Evolutionary conservation across 2,797 vertebrate species (phyloP).

Genomic region (Acipenser oxyrinchus): DNA sequence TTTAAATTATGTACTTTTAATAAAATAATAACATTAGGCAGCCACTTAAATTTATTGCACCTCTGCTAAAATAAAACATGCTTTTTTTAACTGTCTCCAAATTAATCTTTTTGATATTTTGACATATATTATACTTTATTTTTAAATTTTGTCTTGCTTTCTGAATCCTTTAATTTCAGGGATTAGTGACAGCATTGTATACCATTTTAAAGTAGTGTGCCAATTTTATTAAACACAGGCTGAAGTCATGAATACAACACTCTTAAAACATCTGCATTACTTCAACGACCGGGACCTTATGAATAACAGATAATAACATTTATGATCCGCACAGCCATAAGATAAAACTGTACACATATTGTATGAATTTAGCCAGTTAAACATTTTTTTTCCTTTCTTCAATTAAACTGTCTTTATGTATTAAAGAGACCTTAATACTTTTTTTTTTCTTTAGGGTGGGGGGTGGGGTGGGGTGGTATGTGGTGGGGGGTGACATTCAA

Average conservation of each 20-base stretch:
- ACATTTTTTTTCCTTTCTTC: neutral
- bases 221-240: constrained; percentile 12
- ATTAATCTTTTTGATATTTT: too few relatives aligned
- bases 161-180: too few relatives aligned
- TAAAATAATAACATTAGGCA: too few relatives aligned
- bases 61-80: too few relatives aligned
- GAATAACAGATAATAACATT: constrained; percentile 15
- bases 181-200: too few relatives aligned
- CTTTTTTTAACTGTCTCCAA: too few relatives aligned
- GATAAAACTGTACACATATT: constrained; percentile 10
- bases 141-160: too few relatives aligned
- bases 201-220: constrained; percentile 10
- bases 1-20: too few relatives aligned
- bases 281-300: neutral
- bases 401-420: constrained; percentile 1
- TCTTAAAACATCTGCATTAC: constrained; percentile 7
- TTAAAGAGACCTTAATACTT: neutral
- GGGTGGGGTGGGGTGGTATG: too few relatives aligned
- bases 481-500: too few relatives aligned
- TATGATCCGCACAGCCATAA: constrained; percentile 8
- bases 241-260: neutral
- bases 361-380: neutral
- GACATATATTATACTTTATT: too few relatives aligned
- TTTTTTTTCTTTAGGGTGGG: neutral
- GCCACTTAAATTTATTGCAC: too few relatives aligned